Evolutionary conservation across 2,888 invertebrate genomes (phyloP).

Genomic region (Drosophila flavopinicola): DNA sequence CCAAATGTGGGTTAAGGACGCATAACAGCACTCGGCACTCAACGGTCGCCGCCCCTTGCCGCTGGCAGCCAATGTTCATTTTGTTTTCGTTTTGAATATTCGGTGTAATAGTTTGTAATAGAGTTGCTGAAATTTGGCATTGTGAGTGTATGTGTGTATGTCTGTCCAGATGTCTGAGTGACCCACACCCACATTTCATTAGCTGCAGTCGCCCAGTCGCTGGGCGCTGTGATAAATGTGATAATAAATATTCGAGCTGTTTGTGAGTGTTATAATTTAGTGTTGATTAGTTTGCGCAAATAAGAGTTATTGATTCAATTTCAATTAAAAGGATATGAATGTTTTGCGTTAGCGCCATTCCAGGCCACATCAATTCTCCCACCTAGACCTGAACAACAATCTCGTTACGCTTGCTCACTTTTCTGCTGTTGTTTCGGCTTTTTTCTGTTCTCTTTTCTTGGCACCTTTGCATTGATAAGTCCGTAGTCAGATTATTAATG

Average conservation of each 20-base stretch:
- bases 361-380: conserved; percentile 26
- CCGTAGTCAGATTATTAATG: conserved; percentile 63
- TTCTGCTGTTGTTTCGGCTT: conserved; percentile 8
- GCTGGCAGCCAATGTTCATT: conserved; percentile 55
- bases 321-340: conserved; percentile 80
- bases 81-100: conserved; percentile 44
- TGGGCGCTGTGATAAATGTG: conserved; percentile 70
- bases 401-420: conserved; percentile 23
- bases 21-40: conserved; percentile 64
- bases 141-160: conserved; percentile 50
- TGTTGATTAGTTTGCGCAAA: conserved; percentile 79
- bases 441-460: conserved; percentile 36
- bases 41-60: conserved; percentile 66
- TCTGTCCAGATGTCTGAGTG: conserved; percentile 50
- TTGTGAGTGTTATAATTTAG: conserved; percentile 78
- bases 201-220: conserved; percentile 34
- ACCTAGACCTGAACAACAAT: conserved; percentile 42
- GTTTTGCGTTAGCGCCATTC: conserved; percentile 60
- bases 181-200: conserved; percentile 80
- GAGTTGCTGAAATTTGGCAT: conserved; percentile 77
- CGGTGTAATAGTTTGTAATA: conserved; percentile 62
- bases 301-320: conserved; percentile 78
- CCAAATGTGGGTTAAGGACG: conserved; percentile 73
- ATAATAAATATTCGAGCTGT: conserved; percentile 75
- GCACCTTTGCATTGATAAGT: conserved; percentile 66